Evolutionary conservation across 1,140 invertebrate species (phyloP).

Genomic region (Achroia grisella): DNA sequence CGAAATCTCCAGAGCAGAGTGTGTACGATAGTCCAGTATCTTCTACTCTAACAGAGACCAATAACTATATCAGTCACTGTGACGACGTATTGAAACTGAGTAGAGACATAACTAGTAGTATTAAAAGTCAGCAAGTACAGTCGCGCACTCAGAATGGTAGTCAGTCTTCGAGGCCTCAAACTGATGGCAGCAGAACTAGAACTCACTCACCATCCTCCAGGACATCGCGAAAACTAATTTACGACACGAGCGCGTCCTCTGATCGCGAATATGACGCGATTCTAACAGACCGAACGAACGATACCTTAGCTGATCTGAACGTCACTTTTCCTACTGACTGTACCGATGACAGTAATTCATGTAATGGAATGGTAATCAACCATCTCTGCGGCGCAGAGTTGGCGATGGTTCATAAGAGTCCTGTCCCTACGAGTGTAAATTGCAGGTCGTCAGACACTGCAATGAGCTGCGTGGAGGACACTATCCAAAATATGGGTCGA

Average conservation of each 20-base stretch:
- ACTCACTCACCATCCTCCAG: conserved; percentile 34
- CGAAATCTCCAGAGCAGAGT: conserved; percentile 25
- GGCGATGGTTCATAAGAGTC: conserved; percentile 6
- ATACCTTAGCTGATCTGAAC: conserved; percentile 68
- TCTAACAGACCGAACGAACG: conserved; percentile 64
- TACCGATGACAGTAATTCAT: conserved; percentile 27
- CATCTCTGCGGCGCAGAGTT: conserved; percentile 4
- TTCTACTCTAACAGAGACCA: conserved; percentile 48
- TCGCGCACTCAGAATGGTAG: conserved; percentile 12
- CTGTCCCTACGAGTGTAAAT: background rate
- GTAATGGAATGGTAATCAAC: conserved; percentile 5
- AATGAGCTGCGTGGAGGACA: conserved; percentile 27
- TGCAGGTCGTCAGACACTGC: conserved; percentile 21
- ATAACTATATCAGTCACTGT: conserved; percentile 50
- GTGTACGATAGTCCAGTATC: conserved; percentile 29
- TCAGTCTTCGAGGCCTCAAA: conserved; percentile 14
- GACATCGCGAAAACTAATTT: conserved; percentile 43
- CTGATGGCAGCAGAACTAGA: conserved; percentile 25
- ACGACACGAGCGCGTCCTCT: conserved; percentile 46
- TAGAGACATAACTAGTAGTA: conserved; percentile 46
- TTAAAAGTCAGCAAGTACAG: conserved; percentile 30
- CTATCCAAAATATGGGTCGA: background rate
- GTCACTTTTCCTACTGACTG: conserved; percentile 62
- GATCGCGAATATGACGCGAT: conserved; percentile 53
- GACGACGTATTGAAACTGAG: conserved; percentile 51